These are phyloP conservation scores for Belgica antarctica DNA, from an alignment of 2,888 invertebrate genomes.

Conservation along the genomic window DNA sequence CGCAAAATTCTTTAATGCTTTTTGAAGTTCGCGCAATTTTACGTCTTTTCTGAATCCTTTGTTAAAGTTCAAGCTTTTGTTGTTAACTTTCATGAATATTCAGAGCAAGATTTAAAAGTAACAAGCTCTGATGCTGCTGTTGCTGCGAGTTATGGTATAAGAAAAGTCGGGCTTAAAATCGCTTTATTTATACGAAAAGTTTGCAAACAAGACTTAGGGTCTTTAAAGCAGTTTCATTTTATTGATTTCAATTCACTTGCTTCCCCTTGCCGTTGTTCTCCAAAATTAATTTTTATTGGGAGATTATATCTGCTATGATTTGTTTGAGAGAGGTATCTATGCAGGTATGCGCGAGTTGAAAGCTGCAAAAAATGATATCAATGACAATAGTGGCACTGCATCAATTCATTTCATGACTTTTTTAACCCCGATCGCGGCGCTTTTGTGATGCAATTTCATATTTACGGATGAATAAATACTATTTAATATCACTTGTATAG, in stretches of 20 bases:
- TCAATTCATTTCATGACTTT: slow-evolving; percentile 32
- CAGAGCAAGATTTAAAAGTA: no score
- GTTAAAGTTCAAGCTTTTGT: no score
- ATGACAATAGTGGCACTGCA: slow-evolving; percentile 37
- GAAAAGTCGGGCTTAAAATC: no score
- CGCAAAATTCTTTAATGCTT: no score
- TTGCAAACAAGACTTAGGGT: no score
- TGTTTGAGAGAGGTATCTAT: background rate
- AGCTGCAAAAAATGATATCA: background rate
- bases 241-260: background rate
- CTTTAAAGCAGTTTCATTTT: background rate
- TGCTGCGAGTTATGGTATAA: no score
- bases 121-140: no score
- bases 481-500: slow-evolving; percentile 33
- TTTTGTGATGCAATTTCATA: slow-evolving; percentile 29
- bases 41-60: no score
- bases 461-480: slow-evolving; percentile 39
- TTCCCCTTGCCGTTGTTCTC: background rate
- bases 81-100: no score
- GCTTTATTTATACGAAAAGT: background rate
- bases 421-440: background rate
- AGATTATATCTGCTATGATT: background rate
- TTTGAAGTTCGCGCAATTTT: no score
- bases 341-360: background rate
- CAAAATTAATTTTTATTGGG: background rate